These are phyloP conservation scores for Ochlodes sylvanus DNA, from an alignment of 2,888 invertebrate genomes.

Conservation along the genomic window DNA sequence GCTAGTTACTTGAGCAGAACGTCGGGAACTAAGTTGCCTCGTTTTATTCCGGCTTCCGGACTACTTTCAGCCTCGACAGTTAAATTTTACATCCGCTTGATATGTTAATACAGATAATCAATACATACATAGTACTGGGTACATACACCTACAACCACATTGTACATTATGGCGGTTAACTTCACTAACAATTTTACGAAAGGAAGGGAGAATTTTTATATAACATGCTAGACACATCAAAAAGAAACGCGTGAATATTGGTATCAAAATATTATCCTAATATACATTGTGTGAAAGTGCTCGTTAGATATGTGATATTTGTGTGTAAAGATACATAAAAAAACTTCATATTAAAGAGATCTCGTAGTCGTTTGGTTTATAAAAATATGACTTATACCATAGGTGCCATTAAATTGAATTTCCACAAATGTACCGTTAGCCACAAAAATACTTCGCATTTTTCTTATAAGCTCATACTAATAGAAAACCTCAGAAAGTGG, in stretches of 20 bases:
- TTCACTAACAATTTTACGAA: slow-evolving; percentile 74
- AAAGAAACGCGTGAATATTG: slow-evolving; percentile 80
- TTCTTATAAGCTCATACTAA: slow-evolving; percentile 59
- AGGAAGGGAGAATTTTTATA: slow-evolving; percentile 66
- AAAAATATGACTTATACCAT: slow-evolving; percentile 75
- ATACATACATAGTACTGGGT: slow-evolving; percentile 74
- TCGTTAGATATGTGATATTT: slow-evolving; percentile 81
- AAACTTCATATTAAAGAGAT: slow-evolving; percentile 67
- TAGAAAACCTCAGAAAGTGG: slow-evolving; percentile 31
- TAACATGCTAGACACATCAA: slow-evolving; percentile 74
- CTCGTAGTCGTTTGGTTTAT: slow-evolving; percentile 66
- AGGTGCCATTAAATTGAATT: slow-evolving; percentile 58
- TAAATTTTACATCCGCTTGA: slow-evolving; percentile 77
- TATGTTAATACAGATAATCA: slow-evolving; percentile 80
- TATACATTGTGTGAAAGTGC: slow-evolving; percentile 71
- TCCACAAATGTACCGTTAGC: slow-evolving; percentile 57
- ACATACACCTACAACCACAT: slow-evolving; percentile 75
- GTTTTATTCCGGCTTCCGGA: slow-evolving; percentile 63
- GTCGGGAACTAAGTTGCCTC: slow-evolving; percentile 46
- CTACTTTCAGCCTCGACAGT: slow-evolving; percentile 71
- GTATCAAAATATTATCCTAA: slow-evolving; percentile 82
- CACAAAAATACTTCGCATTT: slow-evolving; percentile 63
- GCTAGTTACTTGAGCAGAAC: slow-evolving; percentile 60
- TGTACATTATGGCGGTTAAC: slow-evolving; percentile 76
- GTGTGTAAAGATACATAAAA: slow-evolving; percentile 71